Evolutionary conservation across 1,140 invertebrate genomes (phyloP).

Genomic region (Samia ricini): DNA sequence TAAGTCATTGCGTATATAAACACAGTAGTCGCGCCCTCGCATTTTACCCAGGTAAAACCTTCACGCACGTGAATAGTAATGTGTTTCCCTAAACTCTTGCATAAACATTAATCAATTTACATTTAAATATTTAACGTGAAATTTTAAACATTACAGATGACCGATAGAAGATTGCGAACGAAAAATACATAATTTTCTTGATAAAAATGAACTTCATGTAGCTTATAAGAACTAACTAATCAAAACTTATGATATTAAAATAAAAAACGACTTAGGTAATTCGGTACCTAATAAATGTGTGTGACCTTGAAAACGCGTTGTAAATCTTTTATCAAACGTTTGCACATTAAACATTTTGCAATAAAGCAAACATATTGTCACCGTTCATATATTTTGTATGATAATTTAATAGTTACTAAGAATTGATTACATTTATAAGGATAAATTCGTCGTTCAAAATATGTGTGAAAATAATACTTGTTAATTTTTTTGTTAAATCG

Average conservation of each 20-base stretch:
- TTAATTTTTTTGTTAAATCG: too few species aligned
- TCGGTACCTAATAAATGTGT: background rate
- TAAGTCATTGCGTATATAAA: background rate
- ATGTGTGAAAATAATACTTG: too few species aligned
- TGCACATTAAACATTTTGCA: slow-evolving; percentile 4
- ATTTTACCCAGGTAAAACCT: background rate
- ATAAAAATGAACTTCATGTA: too few species aligned
- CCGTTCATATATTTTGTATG: background rate
- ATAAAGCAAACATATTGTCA: background rate
- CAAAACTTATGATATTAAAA: background rate
- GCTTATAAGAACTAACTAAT: too few species aligned
- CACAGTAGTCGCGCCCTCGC: background rate
- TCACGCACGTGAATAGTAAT: background rate
- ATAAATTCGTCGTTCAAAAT: background rate
- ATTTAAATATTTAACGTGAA: background rate
- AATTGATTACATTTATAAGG: background rate
- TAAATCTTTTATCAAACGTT: background rate
- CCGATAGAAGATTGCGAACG: background rate
- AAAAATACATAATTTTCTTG: too few species aligned
- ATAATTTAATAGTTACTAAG: background rate
- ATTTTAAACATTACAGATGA: background rate
- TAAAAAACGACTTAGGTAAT: background rate
- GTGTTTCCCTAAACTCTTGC: background rate
- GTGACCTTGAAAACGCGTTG: background rate
- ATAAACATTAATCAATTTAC: background rate